These are phyloP conservation scores for Adela reaumurella DNA, from an alignment of 2,888 invertebrate species.

Conservation along the genomic window DNA sequence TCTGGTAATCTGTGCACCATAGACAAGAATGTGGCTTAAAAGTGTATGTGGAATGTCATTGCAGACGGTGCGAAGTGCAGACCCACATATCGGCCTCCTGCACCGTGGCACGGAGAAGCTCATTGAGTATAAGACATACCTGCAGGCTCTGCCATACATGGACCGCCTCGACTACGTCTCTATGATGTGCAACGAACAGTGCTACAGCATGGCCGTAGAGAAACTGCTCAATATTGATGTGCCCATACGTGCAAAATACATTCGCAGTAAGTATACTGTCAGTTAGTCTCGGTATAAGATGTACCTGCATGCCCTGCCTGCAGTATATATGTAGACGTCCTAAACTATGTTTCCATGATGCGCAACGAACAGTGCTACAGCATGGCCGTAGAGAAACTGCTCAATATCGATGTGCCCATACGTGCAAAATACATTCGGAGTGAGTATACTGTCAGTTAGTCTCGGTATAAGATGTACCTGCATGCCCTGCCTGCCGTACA, in stretches of 20 bases:
- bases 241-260: slow-evolving; percentile 93
- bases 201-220: slow-evolving; percentile 93
- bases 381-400: slow-evolving; percentile 90
- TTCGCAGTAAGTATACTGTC: slow-evolving; percentile 68
- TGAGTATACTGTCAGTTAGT: slow-evolving; percentile 34
- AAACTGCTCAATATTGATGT: slow-evolving; percentile 93
- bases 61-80: slow-evolving; percentile 78
- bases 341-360: slow-evolving; percentile 99
- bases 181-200: slow-evolving; percentile 99
- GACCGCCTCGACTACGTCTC: slow-evolving; percentile 98
- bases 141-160: slow-evolving; percentile 96
- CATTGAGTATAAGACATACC: slow-evolving; percentile 98
- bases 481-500: slow-evolving; percentile 78
- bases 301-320: slow-evolving; percentile 95
- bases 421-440: slow-evolving; percentile 96
- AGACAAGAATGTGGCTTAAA: neutral
- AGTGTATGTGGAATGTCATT: slow-evolving; percentile 3
- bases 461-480: slow-evolving; percentile 36
- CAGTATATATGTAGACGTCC: slow-evolving; percentile 94
- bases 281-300: slow-evolving; percentile 83
- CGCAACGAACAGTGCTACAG: slow-evolving; percentile 97
- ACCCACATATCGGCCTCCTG: slow-evolving; percentile 95
- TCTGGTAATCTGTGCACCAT: neutral
- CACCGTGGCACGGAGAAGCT: slow-evolving; percentile 98
- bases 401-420: slow-evolving; percentile 91